Conservation (phyloP, 2,113 vertebrate genomes). For the Oreochromis niloticus region DNA sequence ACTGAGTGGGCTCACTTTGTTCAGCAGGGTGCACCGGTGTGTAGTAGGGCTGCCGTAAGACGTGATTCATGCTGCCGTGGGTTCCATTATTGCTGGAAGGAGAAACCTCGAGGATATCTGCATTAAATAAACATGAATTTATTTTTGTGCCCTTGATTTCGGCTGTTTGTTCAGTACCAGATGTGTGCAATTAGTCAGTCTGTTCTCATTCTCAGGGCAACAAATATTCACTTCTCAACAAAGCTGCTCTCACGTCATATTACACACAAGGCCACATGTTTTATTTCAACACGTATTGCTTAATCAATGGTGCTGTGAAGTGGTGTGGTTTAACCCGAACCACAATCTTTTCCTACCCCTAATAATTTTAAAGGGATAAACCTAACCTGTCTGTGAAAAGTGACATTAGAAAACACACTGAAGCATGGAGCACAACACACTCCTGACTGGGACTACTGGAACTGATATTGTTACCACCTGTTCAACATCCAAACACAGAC, state of each 20-base stretch:
- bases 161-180: background rate
- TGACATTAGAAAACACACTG: background rate
- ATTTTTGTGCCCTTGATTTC: background rate
- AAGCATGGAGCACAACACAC: background rate
- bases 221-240: background rate
- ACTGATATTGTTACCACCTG: background rate
- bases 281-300: background rate
- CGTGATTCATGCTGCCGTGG: conserved; percentile 76
- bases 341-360: background rate
- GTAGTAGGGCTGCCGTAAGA: conserved; percentile 52
- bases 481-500: background rate
- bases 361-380: background rate
- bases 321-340: background rate
- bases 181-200: background rate
- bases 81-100: conserved; percentile 73
- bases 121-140: rapidly evolving
- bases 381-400: background rate
- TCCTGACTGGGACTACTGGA: background rate
- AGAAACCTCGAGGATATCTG: conserved; percentile 69
- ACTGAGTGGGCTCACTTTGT: conserved; percentile 27
- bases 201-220: background rate
- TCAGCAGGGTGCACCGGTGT: conserved; percentile 45
- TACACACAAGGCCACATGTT: background rate
- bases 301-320: background rate
- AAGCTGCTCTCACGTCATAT: background rate